phyloP scores from a whole-genome alignment of 2,888 invertebrate genomes.

The Hetaerina titia region DNA sequence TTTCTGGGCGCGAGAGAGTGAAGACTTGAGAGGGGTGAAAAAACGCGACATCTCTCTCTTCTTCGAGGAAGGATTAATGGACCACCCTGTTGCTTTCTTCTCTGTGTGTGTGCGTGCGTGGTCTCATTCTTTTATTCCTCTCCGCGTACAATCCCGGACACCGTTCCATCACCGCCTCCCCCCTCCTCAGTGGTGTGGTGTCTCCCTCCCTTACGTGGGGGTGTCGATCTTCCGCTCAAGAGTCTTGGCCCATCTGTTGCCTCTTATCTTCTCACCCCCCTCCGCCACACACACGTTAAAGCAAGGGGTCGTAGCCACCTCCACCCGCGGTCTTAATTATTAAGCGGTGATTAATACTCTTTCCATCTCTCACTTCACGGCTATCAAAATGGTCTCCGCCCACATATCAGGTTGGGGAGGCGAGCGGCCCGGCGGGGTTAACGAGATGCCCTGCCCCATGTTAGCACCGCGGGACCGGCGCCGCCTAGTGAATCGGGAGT shows the following conservation, averaged over 20 bases:
- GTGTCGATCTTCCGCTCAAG: not conserved
- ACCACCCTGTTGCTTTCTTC: constrained; percentile 22
- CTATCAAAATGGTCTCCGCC: no score
- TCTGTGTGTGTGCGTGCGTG: not conserved
- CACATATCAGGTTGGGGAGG: no score
- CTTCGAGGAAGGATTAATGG: constrained; percentile 15
- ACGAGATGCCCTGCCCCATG: no score
- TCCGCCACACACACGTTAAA: not conserved
- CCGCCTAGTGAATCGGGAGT: no score
- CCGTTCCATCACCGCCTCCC: not conserved
- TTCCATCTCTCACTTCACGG: not conserved
- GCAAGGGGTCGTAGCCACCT: not conserved
- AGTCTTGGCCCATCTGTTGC: not conserved
- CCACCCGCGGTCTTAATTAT: not conserved
- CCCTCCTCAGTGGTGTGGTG: not conserved
- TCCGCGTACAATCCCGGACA: not conserved
- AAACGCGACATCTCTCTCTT: not conserved
- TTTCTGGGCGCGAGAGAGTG: not conserved
- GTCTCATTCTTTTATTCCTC: not conserved
- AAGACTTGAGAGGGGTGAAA: not conserved
- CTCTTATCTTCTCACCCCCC: not conserved
- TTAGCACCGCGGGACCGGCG: no score
- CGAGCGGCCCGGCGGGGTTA: no score
- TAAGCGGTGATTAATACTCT: not conserved
- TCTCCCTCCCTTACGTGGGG: not conserved